phyloP scores from a whole-genome alignment of 1,140 invertebrate genomes.

The Alviniconcha marisindica region DNA sequence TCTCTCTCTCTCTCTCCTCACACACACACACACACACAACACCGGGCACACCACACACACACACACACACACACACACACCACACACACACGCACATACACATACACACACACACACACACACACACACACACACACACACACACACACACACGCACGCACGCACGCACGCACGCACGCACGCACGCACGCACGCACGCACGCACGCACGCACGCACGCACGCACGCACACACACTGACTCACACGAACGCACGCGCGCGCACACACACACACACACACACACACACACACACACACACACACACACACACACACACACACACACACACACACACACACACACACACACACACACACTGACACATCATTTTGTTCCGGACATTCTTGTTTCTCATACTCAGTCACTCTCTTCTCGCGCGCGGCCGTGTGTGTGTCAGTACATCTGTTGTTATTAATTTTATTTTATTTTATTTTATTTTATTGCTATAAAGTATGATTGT shows the following conservation, averaged over 20 bases:
- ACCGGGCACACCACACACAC: not conserved
- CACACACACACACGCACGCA: not conserved
- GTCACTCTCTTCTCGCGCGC: no score
- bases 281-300: constrained; percentile 19
- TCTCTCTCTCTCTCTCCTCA: no score
- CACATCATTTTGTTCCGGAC: no score
- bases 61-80: not conserved
- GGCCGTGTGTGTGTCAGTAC: no score
- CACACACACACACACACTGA: not conserved
- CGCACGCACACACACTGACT: not conserved
- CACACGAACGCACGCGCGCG: not conserved
- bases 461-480: no score
- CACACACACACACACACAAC: not conserved
- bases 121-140: constrained; percentile 17
- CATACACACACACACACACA: constrained; percentile 14
- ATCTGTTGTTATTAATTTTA: no score
- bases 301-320: constrained; percentile 19
- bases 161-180: not conserved
- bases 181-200: not conserved
- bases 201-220: not conserved
- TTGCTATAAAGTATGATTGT: no score
- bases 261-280: constrained; percentile 17
- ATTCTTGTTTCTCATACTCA: no score
- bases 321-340: constrained; percentile 13
- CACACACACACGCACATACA: not conserved